Percentiles rank a stretch among this genome's conserved stretches.
Evolutionary conservation across 2,113 vertebrate genomes (phyloP).

Genomic region (Serinus canaria): DNA sequence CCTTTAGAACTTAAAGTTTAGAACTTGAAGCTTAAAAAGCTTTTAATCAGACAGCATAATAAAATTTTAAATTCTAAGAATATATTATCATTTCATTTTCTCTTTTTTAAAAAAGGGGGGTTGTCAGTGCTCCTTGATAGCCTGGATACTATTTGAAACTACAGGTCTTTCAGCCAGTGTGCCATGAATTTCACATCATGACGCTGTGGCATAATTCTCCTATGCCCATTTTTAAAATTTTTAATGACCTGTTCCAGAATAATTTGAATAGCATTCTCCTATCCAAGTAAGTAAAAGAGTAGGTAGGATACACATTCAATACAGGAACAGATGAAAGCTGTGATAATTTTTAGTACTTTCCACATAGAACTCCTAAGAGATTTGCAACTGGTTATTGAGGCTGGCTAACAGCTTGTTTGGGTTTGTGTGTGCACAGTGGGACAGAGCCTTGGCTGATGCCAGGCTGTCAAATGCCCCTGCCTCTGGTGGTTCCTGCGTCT

Average conservation of each 20-base stretch:
- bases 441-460: background rate
- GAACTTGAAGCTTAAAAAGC: too few species aligned
- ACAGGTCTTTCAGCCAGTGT: background rate
- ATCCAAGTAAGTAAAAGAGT: background rate
- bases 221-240: background rate
- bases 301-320: background rate
- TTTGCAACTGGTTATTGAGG: background rate
- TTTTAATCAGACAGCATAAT: background rate
- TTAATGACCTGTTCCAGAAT: background rate
- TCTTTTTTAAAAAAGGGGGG: background rate
- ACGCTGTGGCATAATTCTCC: background rate
- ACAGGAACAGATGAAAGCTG: background rate
- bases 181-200: background rate
- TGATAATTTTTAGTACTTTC: background rate
- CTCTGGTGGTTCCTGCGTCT: background rate
- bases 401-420: accelerated
- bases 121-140: background rate
- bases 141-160: background rate
- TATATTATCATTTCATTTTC: background rate
- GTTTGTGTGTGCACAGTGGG: accelerated
- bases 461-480: background rate
- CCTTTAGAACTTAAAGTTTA: too few species aligned
- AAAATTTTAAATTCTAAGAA: background rate
- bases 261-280: background rate
- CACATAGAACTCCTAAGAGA: background rate